Percentiles rank a stretch among this genome's conserved stretches.
Evolutionary conservation across 2,113 vertebrate genomes (phyloP).

Genomic region (Athene cunicularia): DNA sequence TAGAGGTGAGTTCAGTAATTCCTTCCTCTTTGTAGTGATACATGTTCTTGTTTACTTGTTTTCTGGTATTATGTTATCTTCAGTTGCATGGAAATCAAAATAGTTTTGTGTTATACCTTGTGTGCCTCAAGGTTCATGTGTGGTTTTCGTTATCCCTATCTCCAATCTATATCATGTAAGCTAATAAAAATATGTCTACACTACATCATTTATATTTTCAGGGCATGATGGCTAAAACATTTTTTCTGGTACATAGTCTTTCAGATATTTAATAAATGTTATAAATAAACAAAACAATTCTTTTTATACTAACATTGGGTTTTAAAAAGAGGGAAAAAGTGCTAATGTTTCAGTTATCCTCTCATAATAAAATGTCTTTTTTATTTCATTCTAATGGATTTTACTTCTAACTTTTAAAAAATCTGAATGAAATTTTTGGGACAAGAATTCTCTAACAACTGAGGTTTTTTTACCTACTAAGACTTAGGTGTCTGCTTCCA

Average conservation of each 20-base stretch:
- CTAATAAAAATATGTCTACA: neutral
- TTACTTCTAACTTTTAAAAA: conserved; percentile 12
- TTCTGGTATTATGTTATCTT: neutral
- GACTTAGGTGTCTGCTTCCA: neutral
- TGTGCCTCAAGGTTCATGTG: neutral
- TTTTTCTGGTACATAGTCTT: neutral
- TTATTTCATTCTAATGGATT: neutral
- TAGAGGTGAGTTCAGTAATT: conserved; percentile 82
- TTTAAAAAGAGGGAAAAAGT: neutral
- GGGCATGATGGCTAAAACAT: neutral
- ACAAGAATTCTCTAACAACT: neutral
- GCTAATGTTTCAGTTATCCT: neutral
- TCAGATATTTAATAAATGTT: neutral
- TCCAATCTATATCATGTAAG: neutral
- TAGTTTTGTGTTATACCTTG: neutral
- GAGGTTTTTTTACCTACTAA: neutral
- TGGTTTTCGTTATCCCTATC: neutral
- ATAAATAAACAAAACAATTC: neutral
- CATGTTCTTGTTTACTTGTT: neutral
- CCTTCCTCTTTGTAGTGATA: neutral
- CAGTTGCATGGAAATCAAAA: neutral
- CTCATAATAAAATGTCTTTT: neutral
- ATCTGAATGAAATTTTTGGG: neutral
- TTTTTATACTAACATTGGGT: neutral
- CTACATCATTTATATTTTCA: neutral